Evolutionary conservation across 2,888 invertebrate genomes (phyloP).

Genomic region (Patella depressa): DNA sequence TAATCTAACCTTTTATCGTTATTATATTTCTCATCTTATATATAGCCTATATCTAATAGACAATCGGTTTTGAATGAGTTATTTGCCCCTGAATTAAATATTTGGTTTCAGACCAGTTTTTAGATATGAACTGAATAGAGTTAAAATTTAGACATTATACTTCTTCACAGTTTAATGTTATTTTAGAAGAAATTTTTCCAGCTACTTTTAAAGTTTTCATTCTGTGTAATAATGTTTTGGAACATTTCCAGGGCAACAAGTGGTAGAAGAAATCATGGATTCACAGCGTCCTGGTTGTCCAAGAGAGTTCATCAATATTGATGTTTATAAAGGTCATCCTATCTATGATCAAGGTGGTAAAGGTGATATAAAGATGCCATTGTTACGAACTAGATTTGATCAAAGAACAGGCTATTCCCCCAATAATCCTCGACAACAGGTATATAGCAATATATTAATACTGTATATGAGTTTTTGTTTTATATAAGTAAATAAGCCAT

Average conservation of each 20-base stretch:
- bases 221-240: not conserved
- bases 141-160: no score
- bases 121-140: no score
- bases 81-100: no score
- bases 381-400: conserved; percentile 75
- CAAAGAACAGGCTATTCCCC: conserved; percentile 75
- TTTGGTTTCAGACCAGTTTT: no score
- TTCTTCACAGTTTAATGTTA: no score
- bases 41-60: no score
- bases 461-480: not conserved
- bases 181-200: no score
- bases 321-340: conserved; percentile 73
- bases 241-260: conserved; percentile 74
- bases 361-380: conserved; percentile 72
- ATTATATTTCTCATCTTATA: no score
- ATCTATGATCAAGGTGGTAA: conserved; percentile 59
- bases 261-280: conserved; percentile 78
- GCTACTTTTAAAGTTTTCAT: no score
- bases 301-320: conserved; percentile 77
- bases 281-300: conserved; percentile 77
- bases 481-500: no score
- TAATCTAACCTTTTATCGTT: no score
- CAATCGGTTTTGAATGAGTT: no score
- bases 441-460: conserved; percentile 44
- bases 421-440: conserved; percentile 77